A percentile compares a stretch with the other conserved stretches of the same genome.
These are phyloP conservation scores for Zaprionus ornatus DNA, from an alignment of 1,140 invertebrate genomes.

Conservation along the genomic window DNA sequence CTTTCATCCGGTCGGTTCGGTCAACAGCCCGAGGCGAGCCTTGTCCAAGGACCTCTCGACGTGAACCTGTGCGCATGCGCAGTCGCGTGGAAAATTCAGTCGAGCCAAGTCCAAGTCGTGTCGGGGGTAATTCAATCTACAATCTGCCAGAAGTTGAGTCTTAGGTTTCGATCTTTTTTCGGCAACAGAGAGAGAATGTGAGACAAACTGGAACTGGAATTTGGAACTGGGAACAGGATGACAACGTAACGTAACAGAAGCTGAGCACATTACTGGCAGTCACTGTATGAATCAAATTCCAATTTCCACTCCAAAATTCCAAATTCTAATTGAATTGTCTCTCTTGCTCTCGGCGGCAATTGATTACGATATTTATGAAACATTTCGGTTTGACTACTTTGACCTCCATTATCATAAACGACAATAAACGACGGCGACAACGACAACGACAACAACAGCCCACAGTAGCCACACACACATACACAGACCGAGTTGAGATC, in stretches of 20 bases:
- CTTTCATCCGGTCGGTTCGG: conserved; percentile 73
- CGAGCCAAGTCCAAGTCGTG: conserved; percentile 29
- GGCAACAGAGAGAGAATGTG: not conserved
- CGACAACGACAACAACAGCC: conserved; percentile 27
- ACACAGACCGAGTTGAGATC: not conserved
- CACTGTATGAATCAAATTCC: conserved; percentile 51
- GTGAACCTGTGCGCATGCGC: conserved; percentile 72
- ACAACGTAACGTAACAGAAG: conserved; percentile 51
- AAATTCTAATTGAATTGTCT: conserved; percentile 56
- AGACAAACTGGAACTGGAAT: not conserved
- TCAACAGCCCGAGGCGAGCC: conserved; percentile 58
- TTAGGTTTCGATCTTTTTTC: conserved; percentile 48
- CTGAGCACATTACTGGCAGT: conserved; percentile 17
- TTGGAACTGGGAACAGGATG: not conserved
- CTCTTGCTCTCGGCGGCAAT: conserved; percentile 49
- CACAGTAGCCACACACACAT: conserved; percentile 2
- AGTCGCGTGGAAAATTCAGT: conserved; percentile 77
- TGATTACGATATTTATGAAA: conserved; percentile 78
- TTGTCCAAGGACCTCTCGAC: conserved; percentile 50
- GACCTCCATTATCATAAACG: conserved; percentile 80
- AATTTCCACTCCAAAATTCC: conserved; percentile 43
- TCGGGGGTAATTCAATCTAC: conserved; percentile 56
- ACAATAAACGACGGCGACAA: conserved; percentile 56
- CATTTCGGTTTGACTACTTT: conserved; percentile 78
- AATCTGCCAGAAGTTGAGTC: conserved; percentile 52